Evolutionary conservation across 2,888 invertebrate species (phyloP), one percentile per base, ranked within the genome.

Genomic region (Aphodius granarius): DNA sequence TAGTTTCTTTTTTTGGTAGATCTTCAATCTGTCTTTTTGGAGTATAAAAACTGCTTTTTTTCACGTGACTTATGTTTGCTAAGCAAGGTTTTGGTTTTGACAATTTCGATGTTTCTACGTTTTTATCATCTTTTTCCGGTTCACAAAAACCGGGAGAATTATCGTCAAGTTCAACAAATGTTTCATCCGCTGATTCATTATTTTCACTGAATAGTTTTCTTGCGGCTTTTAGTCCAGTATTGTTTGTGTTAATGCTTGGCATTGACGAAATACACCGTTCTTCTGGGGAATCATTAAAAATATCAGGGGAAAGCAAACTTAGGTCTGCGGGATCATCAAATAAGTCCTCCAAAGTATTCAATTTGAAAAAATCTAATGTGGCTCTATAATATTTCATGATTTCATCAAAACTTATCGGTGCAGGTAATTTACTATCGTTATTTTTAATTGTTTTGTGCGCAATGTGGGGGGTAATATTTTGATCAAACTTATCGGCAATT

Each of bases 291-390:
- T 15, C 23, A 13, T 21, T 5, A 71, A 16, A 71, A 16, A 71
- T 71, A 18, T 21, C 43, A 43, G 43, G 43, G 13, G 43, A 43
- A 0, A 43, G 3, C 63, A 62, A 62, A 19, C 21, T 66, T 71
- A n/a, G n/a, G 20, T 66, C 19, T n/a, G 65, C 21, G n/a, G 9
- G 16, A 15, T 5, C 20, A 66, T 19, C 23, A 73, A 81, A 82
- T 20, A 82, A 75, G 72, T 82, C 81, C 6, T 76, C 75, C 21
- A 83, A 72, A 63, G 75, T 77, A 6, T 79, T 68, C 62, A 84
- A 76, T 75, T 81, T 81, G 76, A 83, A 83, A 73, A 83, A 83
- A 66, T 73, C 21, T 20, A 83, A 68, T 3, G 66, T 18, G 5
- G 18, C 62, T 72, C 66, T 63, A 13, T 43, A 43, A 1, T 15